A percentile compares a stretch with the other conserved stretches of the same genome.
phyloP scores from a whole-genome alignment of 2,888 invertebrate species.

The Cryptocheilus praepositus region DNA sequence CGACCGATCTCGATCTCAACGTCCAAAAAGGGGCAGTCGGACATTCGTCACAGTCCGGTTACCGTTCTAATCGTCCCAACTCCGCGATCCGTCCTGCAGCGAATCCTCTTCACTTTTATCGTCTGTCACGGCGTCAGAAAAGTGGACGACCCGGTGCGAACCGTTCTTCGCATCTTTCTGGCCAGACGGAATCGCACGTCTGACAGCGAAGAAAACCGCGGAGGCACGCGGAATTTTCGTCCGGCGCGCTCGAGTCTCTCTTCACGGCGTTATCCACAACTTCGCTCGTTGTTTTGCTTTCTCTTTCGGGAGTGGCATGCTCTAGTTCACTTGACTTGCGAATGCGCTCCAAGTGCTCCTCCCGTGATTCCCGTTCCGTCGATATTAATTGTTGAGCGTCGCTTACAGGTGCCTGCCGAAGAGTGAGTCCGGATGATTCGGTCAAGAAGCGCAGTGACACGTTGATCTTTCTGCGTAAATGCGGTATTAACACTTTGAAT shows the following conservation, averaged over 20 bases:
- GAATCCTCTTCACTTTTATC: conserved; percentile 20
- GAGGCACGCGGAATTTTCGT: conserved; percentile 7
- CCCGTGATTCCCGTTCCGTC: too few species aligned
- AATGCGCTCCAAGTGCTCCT: conserved; percentile 19
- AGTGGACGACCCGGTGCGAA: not conserved
- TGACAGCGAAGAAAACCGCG: not conserved
- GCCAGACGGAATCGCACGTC: too few species aligned
- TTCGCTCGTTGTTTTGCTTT: conserved; percentile 73
- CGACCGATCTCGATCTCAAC: too few species aligned
- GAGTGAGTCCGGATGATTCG: too few species aligned
- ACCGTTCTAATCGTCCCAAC: not conserved
- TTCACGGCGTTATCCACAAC: conserved; percentile 26
- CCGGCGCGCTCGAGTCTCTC: conserved; percentile 5
- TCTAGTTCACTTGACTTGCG: conserved; percentile 69
- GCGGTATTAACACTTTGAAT: too few species aligned
- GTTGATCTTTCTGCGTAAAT: too few species aligned
- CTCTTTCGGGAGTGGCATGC: conserved; percentile 75
- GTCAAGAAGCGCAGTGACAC: too few species aligned
- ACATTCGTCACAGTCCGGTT: conserved; percentile 12
- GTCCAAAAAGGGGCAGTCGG: too few species aligned
- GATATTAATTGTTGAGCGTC: too few species aligned
- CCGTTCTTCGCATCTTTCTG: too few species aligned
- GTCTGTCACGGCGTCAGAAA: not conserved
- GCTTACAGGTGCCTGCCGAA: too few species aligned
- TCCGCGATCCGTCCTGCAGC: not conserved